Percentiles rank a stretch among this genome's conserved stretches.
Conservation (phyloP, 2,113 vertebrate genomes). For the Takifugu bimaculatus region DNA sequence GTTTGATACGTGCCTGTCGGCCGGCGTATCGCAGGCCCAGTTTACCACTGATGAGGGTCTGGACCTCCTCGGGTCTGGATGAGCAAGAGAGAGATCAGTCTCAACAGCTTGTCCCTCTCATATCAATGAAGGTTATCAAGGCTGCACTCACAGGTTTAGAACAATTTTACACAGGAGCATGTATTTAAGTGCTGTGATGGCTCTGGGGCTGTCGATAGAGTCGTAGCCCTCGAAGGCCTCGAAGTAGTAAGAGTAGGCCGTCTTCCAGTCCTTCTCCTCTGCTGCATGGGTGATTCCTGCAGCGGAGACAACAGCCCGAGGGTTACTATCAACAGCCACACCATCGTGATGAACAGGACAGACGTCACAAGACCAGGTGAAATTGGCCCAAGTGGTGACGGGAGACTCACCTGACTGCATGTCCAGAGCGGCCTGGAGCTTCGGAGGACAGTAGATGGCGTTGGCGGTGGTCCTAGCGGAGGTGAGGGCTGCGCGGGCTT, state of each 20-base stretch:
- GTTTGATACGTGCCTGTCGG: slow-evolving; percentile 79
- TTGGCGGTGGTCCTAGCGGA: slow-evolving; percentile 98
- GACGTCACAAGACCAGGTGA: too few species aligned
- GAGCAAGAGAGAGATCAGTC: background rate
- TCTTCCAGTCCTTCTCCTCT: slow-evolving; percentile 99
- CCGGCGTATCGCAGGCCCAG: slow-evolving; percentile 90
- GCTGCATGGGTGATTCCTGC: slow-evolving; percentile 97
- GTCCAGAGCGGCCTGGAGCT: slow-evolving; percentile 95
- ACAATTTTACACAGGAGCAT: slow-evolving; percentile 99
- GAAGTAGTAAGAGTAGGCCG: slow-evolving; percentile 97
- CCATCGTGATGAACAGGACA: background rate
- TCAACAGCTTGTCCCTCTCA: too few species aligned
- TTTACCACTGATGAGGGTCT: slow-evolving; percentile 93
- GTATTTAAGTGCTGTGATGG: slow-evolving; percentile 96
- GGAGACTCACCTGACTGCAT: slow-evolving; percentile 88
- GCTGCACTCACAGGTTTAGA: slow-evolving; percentile 85
- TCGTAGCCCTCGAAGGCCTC: slow-evolving; percentile 98
- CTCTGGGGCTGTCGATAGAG: slow-evolving; percentile 92
- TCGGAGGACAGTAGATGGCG: slow-evolving; percentile 97
- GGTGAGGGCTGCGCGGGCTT: slow-evolving; percentile 96
- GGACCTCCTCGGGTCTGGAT: slow-evolving; percentile 93
- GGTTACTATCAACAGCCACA: background rate
- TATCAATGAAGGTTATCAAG: too few species aligned
- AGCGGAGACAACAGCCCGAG: background rate
- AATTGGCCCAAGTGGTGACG: too few species aligned